Evolutionary conservation across 1,140 invertebrate genomes (phyloP).

Genomic region (Bombus picipes): DNA sequence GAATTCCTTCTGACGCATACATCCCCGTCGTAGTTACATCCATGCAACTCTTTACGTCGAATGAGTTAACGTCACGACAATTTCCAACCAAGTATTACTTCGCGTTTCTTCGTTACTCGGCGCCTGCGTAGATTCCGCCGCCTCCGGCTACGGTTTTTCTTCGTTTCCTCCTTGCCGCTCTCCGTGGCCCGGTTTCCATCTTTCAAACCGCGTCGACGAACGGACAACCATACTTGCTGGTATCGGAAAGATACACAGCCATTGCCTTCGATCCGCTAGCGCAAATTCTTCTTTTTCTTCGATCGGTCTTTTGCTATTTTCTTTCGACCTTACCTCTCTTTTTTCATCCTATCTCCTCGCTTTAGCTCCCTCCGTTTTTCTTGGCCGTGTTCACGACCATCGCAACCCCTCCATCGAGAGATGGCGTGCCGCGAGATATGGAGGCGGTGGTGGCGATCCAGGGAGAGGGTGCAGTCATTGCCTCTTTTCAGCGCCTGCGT

Average conservation of each 20-base stretch:
- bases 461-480: conserved; percentile 48
- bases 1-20: not conserved
- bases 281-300: not conserved
- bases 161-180: not conserved
- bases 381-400: too few relatives aligned
- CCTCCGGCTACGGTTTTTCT: not conserved
- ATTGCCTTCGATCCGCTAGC: conserved; percentile 2
- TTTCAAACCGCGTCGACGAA: not conserved
- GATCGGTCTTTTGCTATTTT: not conserved
- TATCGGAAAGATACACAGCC: conserved; percentile 2
- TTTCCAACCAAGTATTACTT: not conserved
- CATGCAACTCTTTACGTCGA: not conserved
- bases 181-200: not conserved
- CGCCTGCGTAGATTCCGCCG: conserved; percentile 1
- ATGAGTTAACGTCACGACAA: conserved; percentile 17
- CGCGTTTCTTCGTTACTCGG: not conserved
- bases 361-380: not conserved
- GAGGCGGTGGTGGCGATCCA: not conserved
- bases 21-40: not conserved
- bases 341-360: not conserved
- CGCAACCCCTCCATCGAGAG: not conserved
- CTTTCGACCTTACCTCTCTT: not conserved
- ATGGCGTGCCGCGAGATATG: not conserved
- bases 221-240: not conserved
- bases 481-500: conserved; percentile 50